These are phyloP conservation scores for Venusia cambrica DNA, from an alignment of 2,888 invertebrate genomes.

Conservation along the genomic window DNA sequence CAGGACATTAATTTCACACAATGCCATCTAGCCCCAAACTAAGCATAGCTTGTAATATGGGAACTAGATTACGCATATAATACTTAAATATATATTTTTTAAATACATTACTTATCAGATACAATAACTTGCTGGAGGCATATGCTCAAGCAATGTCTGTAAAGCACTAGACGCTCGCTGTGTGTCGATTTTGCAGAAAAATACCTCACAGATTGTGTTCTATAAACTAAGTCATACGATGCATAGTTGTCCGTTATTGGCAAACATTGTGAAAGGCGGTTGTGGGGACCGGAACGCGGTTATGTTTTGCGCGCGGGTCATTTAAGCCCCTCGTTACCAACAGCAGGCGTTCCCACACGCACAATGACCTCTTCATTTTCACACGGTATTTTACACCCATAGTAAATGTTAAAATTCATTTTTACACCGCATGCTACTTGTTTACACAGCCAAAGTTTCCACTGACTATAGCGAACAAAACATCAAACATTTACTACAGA, in stretches of 20 bases:
- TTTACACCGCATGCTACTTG: constrained; percentile 18
- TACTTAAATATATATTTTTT: too few relatives aligned
- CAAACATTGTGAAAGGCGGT: constrained; percentile 33
- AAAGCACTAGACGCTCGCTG: too few relatives aligned
- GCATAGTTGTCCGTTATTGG: constrained; percentile 36
- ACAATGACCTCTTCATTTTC: constrained; percentile 59
- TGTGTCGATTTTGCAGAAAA: constrained; percentile 45
- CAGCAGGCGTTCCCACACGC: constrained; percentile 56
- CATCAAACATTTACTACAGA: constrained; percentile 42
- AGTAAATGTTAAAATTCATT: constrained; percentile 40
- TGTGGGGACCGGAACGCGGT: constrained; percentile 37
- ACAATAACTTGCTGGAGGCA: too few relatives aligned
- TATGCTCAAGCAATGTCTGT: too few relatives aligned
- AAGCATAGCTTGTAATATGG: too few relatives aligned
- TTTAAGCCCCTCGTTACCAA: constrained; percentile 58
- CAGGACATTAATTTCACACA: too few relatives aligned
- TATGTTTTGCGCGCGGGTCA: constrained; percentile 57
- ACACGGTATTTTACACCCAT: constrained; percentile 48
- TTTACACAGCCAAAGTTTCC: constrained; percentile 18
- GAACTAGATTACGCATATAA: too few relatives aligned
- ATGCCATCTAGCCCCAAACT: too few relatives aligned
- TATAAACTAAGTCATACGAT: constrained; percentile 26
- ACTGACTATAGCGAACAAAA: constrained; percentile 24
- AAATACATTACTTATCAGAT: too few relatives aligned
- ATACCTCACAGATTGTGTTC: constrained; percentile 36